Evolutionary conservation across 2,888 invertebrate genomes (phyloP).

Genomic region (Cheilosia soror): DNA sequence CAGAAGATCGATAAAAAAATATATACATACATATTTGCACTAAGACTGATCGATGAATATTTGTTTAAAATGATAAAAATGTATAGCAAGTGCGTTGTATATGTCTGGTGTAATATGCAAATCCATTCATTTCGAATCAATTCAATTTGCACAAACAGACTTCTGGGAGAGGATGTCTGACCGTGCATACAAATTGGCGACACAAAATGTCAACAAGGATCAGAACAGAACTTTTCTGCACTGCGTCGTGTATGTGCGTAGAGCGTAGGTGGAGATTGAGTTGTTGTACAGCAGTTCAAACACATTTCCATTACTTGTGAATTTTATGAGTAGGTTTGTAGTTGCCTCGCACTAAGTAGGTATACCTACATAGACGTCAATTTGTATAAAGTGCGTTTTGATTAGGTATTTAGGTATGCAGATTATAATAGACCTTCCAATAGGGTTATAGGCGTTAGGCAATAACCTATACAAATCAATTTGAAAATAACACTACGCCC

Average conservation of each 20-base stretch:
- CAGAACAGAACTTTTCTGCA: slow-evolving; percentile 34
- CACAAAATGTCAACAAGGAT: slow-evolving; percentile 67
- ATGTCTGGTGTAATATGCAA: slow-evolving; percentile 57
- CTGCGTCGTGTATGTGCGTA: background rate
- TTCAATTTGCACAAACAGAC: slow-evolving; percentile 55
- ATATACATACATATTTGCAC: background rate
- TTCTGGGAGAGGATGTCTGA: slow-evolving; percentile 56
- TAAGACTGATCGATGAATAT: slow-evolving; percentile 19
- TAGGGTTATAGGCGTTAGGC: too few species aligned
- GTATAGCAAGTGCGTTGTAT: slow-evolving; percentile 14
- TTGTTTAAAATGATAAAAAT: slow-evolving; percentile 38
- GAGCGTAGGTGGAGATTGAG: slow-evolving; percentile 31
- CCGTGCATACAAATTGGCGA: slow-evolving; percentile 65
- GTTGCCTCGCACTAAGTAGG: background rate
- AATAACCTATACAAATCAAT: too few species aligned
- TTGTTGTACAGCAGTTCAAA: slow-evolving; percentile 17
- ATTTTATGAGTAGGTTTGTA: background rate
- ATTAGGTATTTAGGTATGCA: too few species aligned
- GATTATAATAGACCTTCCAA: too few species aligned
- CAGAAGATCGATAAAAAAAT: slow-evolving; percentile 13
- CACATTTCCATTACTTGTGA: slow-evolving; percentile 18
- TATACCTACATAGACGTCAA: too few species aligned
- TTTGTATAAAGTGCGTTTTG: too few species aligned
- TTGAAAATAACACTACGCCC: too few species aligned
- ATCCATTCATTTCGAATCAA: slow-evolving; percentile 68